Evolutionary conservation across 2,113 vertebrate genomes (phyloP).

Genomic region (Ptilorrhoa leucosticta): DNA sequence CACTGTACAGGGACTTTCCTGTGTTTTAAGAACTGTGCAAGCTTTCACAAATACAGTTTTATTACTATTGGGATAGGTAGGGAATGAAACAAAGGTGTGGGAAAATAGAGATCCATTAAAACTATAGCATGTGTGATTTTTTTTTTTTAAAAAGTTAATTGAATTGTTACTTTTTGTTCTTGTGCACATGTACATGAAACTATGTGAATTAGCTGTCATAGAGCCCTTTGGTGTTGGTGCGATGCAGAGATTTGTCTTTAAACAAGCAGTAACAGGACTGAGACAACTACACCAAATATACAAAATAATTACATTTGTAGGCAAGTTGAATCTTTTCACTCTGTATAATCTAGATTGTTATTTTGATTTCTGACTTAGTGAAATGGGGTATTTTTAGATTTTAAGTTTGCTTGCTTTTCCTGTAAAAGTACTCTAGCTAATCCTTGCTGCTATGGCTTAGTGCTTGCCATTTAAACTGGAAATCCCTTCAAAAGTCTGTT

Average conservation of each 20-base stretch:
- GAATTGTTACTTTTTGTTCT: background rate
- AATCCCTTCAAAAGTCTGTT: background rate
- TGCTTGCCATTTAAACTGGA: background rate
- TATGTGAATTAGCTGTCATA: background rate
- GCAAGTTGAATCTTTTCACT: background rate
- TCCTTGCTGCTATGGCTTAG: background rate
- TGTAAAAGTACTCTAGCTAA: background rate
- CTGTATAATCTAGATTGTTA: background rate
- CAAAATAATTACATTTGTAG: background rate
- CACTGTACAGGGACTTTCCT: background rate
- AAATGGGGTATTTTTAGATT: background rate
- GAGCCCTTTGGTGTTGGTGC: background rate
- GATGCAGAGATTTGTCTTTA: background rate
- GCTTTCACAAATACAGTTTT: background rate
- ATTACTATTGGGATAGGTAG: background rate
- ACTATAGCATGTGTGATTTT: background rate
- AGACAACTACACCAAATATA: background rate
- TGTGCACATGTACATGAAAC: rapidly evolving
- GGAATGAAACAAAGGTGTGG: background rate
- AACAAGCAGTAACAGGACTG: background rate
- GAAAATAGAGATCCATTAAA: background rate
- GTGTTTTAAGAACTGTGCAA: background rate
- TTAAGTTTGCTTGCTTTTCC: background rate
- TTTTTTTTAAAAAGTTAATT: background rate
- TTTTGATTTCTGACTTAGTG: background rate